Evolutionary conservation across 2,888 invertebrate species (phyloP), one percentile per base, ranked within the genome.

Genomic region (Parascotia fuliginaria): DNA sequence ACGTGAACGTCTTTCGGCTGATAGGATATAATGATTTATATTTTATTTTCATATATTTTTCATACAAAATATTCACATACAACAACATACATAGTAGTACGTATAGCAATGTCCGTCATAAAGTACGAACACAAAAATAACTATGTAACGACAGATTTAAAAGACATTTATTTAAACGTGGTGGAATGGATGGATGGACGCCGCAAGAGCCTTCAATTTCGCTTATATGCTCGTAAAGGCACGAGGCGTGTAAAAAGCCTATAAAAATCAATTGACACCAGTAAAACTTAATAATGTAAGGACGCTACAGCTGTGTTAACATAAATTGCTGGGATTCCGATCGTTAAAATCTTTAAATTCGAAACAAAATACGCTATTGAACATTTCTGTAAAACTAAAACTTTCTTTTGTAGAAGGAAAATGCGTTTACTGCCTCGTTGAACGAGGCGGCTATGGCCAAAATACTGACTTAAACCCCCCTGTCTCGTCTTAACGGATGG

Each of bases 211-310:
- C 67, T 63, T 81, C 84, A 81, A 83, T 84, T 83, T 78, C 74
- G 75, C 79, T 70, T 72, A 76, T 75, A 65, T 69, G 79, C 73
- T 88, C 88, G 87, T 89, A 87, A 88, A 88, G 54, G 57, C 79
- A 79, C 69, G 63, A 69, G 62, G 74, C 83, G 81, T 86, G 82
- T 83, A 83, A 87, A 86, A 84, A 70, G 75, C 73, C 80, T 76
- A 83, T 88, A 87, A 88, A 88, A 86, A 83, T 83, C 88, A 86
- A 87, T 87, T 85, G 87, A 85, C 85, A 84, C 73, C 79, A 72
- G 77, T 79, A 77, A 81, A 80, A 75, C 70, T 64, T 53, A 71
- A 73, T 79, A 77, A 81, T 77, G 77, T 77, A 76, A 60, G 67
- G 53, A 54, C 62, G 59, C 64, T 75, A 72, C 62, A 56, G 64